phyloP scores from a whole-genome alignment of 2,888 invertebrate species.

The Luffia ferchaultella region DNA sequence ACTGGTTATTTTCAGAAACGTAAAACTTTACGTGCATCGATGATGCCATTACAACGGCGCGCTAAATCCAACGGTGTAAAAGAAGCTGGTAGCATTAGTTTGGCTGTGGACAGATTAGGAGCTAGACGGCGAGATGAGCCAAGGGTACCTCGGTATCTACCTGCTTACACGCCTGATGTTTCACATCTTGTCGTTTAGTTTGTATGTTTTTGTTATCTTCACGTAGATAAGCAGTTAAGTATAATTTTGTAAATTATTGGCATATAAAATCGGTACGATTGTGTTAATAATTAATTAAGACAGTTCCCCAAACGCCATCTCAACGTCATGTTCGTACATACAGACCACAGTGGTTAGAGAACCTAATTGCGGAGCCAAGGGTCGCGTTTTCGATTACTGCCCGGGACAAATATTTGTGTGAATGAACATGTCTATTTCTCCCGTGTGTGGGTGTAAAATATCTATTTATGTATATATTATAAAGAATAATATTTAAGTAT shows the following conservation, averaged over 20 bases:
- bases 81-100: slow-evolving; percentile 81
- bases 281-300: too few relatives aligned
- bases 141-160: slow-evolving; percentile 73
- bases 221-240: background rate
- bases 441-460: too few relatives aligned
- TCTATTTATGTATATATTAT: too few relatives aligned
- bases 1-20: slow-evolving; percentile 75
- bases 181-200: slow-evolving; percentile 79
- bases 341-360: too few relatives aligned
- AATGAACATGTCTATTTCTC: too few relatives aligned
- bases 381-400: too few relatives aligned
- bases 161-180: slow-evolving; percentile 81
- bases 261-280: too few relatives aligned
- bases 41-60: slow-evolving; percentile 79
- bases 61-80: slow-evolving; percentile 82
- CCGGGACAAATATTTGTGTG: too few relatives aligned
- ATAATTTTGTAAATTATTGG: background rate
- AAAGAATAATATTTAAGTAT: too few relatives aligned
- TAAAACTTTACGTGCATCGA: slow-evolving; percentile 82
- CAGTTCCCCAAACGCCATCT: too few relatives aligned
- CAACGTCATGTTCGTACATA: too few relatives aligned
- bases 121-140: slow-evolving; percentile 72
- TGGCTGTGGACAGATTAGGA: slow-evolving; percentile 76
- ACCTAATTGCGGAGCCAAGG: too few relatives aligned
- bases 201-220: background rate